A percentile compares a stretch with the other conserved stretches of the same genome.
These are phyloP conservation scores for Pristionchus japonicus DNA, from an alignment of 2,888 invertebrate genomes.

Conservation along the genomic window DNA sequence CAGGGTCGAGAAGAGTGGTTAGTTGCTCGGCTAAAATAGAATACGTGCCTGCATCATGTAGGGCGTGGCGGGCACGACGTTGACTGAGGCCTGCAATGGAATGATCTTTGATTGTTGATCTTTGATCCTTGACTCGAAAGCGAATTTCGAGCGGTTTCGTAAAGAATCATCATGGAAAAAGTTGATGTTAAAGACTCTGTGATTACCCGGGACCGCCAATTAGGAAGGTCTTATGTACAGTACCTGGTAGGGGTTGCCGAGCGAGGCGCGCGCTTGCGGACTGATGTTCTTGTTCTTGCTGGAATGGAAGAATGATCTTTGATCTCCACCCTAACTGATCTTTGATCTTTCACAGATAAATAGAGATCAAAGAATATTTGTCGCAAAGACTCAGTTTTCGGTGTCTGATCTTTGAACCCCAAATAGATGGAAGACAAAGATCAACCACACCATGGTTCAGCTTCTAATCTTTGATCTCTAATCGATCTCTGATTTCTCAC, in stretches of 20 bases:
- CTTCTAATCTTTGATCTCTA: no score
- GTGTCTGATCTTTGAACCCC: no score
- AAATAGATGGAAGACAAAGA: no score
- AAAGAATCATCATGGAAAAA: no score
- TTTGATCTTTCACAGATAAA: no score
- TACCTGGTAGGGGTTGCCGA: conserved; percentile 21
- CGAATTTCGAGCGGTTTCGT: no score
- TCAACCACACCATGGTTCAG: no score
- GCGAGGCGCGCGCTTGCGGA: background rate
- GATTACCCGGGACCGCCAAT: no score
- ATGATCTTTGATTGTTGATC: background rate
- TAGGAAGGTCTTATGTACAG: background rate
- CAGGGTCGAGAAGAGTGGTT: background rate
- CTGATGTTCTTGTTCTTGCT: background rate
- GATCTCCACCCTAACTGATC: background rate
- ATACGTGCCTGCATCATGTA: background rate
- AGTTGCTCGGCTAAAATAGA: background rate
- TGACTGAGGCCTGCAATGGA: background rate
- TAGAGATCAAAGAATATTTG: no score
- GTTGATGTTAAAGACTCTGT: no score
- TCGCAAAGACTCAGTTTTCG: no score
- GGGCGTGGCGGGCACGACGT: background rate
- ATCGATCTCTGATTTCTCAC: background rate
- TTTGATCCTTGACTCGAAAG: no score
- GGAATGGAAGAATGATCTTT: background rate